phyloP scores from a whole-genome alignment of 2,113 vertebrate genomes.

The Todiramphus chloris region DNA sequence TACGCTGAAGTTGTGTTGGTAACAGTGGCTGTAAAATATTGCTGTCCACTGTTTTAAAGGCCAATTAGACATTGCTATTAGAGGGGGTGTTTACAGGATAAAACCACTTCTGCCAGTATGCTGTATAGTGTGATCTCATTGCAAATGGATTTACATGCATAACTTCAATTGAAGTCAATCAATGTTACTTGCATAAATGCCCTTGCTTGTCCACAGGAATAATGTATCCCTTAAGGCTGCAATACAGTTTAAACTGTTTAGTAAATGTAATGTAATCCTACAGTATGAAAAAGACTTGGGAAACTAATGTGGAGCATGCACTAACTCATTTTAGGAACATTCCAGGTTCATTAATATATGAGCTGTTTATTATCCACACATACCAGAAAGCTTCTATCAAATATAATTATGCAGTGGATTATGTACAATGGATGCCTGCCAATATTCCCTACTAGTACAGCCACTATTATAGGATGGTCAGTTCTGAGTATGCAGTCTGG shows the following conservation, averaged over 20 bases:
- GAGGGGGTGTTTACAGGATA: background rate
- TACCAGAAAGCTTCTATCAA: slow-evolving; percentile 24
- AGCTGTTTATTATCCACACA: slow-evolving; percentile 31
- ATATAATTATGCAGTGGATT: background rate
- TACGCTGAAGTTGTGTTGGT: background rate
- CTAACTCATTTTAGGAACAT: slow-evolving; percentile 44
- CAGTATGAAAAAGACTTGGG: background rate
- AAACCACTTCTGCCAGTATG: background rate
- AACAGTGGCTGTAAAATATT: background rate
- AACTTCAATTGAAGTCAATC: slow-evolving; percentile 17
- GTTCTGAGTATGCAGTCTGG: background rate
- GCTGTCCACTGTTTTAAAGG: background rate
- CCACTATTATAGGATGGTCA: background rate
- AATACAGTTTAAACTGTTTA: background rate
- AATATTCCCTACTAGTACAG: background rate
- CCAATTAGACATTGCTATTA: background rate
- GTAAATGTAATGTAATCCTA: background rate
- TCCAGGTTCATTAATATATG: slow-evolving; percentile 12
- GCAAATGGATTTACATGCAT: background rate
- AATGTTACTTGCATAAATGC: background rate
- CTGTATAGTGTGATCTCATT: background rate
- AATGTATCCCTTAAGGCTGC: slow-evolving; percentile 11
- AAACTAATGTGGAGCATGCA: slow-evolving; percentile 2
- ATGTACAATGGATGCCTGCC: background rate
- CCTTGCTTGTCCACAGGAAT: background rate